Percentiles rank a stretch among this genome's conserved stretches.
These are phyloP conservation scores for Schizaphis graminum DNA, from an alignment of 2,888 invertebrate genomes.

Conservation along the genomic window DNA sequence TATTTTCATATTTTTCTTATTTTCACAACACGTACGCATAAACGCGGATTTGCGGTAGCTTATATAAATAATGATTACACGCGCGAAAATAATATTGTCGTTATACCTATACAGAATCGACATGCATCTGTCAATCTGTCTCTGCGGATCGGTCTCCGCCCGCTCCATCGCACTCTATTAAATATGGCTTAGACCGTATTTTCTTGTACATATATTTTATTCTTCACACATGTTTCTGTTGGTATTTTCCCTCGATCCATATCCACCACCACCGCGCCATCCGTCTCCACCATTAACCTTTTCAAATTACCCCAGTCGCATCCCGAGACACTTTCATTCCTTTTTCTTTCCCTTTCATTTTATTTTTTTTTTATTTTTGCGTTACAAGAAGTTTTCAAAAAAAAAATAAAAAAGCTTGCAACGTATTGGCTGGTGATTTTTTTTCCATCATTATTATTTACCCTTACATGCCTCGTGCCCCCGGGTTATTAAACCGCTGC, in stretches of 20 bases:
- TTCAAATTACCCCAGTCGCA: conserved; percentile 30
- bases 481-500: conserved; percentile 26
- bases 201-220: conserved; percentile 22
- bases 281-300: conserved; percentile 1
- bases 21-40: neutral
- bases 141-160: conserved; percentile 2
- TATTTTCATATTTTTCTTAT: conserved; percentile 9
- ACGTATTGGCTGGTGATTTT: conserved; percentile 33
- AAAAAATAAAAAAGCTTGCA: conserved; percentile 28
- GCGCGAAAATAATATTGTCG: conserved; percentile 16
- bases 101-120: conserved; percentile 22
- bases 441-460: conserved; percentile 34
- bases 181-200: conserved; percentile 47
- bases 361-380: neutral
- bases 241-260: conserved; percentile 16
- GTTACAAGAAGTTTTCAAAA: neutral
- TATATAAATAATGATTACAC: conserved; percentile 24
- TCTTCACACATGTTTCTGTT: conserved; percentile 40
- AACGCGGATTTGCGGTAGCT: conserved; percentile 24
- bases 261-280: neutral
- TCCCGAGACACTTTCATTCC: neutral
- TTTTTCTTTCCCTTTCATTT: neutral
- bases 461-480: neutral
- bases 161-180: conserved; percentile 34
- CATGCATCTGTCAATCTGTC: conserved; percentile 40